Percentiles rank a stretch among this genome's conserved stretches.
Conservation (phyloP, 2,888 invertebrate genomes). For the Cerceris rybyensis region DNA sequence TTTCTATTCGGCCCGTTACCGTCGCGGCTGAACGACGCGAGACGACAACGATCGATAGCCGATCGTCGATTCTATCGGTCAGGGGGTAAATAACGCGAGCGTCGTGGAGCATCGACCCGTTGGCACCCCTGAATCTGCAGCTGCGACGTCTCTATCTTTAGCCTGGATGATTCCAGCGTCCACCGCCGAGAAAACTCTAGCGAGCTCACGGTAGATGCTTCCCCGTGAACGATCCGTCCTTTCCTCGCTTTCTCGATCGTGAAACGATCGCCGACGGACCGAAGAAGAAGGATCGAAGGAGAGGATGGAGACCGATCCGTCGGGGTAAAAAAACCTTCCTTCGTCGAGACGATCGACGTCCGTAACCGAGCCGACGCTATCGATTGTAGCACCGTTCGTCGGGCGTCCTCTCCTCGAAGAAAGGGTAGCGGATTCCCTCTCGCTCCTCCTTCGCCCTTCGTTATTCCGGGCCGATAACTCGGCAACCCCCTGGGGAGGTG, state of each 20-base stretch:
- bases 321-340: too few species aligned
- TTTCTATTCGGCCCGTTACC: too few species aligned
- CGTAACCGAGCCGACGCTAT: constrained; percentile 38
- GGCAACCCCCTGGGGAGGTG: constrained; percentile 7
- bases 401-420: constrained; percentile 47
- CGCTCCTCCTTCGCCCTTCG: constrained; percentile 13
- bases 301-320: too few species aligned
- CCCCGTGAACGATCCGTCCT: constrained; percentile 13
- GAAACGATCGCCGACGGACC: not conserved
- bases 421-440: constrained; percentile 30
- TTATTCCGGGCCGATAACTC: constrained; percentile 33
- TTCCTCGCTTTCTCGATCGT: constrained; percentile 16
- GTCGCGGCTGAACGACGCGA: too few species aligned
- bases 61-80: constrained; percentile 42
- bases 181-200: constrained; percentile 29
- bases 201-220: constrained; percentile 36
- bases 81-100: constrained; percentile 49
- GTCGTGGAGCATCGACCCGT: constrained; percentile 77
- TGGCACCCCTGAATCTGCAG: constrained; percentile 71
- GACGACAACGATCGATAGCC: constrained; percentile 26
- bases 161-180: constrained; percentile 52
- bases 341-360: too few species aligned
- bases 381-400: constrained; percentile 56
- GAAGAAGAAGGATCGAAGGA: too few species aligned
- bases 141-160: constrained; percentile 75